phyloP scores from a whole-genome alignment of 2,797 vertebrate genomes.

The Pseudomugil gertrudae region DNA sequence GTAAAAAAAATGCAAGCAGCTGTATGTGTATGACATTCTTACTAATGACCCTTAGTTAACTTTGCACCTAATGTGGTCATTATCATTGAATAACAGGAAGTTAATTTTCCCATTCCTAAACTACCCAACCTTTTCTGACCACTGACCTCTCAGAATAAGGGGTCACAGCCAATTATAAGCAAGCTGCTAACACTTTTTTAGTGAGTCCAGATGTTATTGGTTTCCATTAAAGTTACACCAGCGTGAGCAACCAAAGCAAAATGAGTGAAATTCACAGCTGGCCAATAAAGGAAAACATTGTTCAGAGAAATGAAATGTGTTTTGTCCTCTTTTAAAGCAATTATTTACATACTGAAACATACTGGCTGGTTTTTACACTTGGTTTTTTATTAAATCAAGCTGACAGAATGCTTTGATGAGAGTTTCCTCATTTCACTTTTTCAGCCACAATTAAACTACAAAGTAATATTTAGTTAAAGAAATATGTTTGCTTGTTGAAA shows the following conservation, averaged over 20 bases:
- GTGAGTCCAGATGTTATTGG: constrained; percentile 74
- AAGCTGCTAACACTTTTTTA: constrained; percentile 73
- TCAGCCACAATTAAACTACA: not conserved
- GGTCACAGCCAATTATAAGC: constrained; percentile 79
- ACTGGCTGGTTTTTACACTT: not conserved
- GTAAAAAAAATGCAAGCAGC: constrained; percentile 3
- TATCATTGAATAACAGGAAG: constrained; percentile 84
- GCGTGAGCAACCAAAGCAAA: constrained; percentile 50
- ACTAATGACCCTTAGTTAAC: constrained; percentile 69
- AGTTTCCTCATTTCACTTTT: not conserved
- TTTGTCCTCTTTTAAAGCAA: constrained; percentile 6
- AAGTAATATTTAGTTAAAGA: not conserved
- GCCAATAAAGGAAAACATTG: constrained; percentile 24
- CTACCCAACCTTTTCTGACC: constrained; percentile 75
- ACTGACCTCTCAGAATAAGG: constrained; percentile 75
- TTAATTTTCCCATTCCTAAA: constrained; percentile 79
- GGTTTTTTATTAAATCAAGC: constrained; percentile 1
- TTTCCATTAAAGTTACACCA: constrained; percentile 49
- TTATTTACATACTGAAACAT: constrained; percentile 1
- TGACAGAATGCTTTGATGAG: not conserved
- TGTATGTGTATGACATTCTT: constrained; percentile 47
- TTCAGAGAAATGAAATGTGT: constrained; percentile 7
- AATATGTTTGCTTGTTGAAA: not conserved
- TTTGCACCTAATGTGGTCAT: constrained; percentile 75
- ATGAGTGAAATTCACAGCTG: constrained; percentile 2